phyloP scores from a whole-genome alignment of 2,797 vertebrate species.

The Clarias pachynema region DNA sequence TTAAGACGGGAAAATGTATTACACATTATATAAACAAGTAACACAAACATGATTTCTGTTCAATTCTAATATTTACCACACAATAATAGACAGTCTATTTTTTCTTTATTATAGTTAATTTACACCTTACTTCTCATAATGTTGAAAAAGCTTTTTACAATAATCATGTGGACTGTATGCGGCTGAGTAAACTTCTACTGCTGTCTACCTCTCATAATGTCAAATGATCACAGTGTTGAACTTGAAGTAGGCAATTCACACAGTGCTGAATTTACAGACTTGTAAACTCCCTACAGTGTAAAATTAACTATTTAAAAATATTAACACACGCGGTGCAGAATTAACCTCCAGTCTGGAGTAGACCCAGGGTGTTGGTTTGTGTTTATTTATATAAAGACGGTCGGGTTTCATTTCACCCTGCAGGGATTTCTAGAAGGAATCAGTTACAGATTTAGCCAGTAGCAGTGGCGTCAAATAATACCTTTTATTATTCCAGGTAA shows the following conservation, averaged over 20 bases:
- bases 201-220: not conserved
- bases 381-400: not conserved
- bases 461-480: constrained; percentile 14
- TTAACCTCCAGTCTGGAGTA: not conserved
- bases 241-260: not conserved
- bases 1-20: not conserved
- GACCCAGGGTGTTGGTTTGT: not conserved
- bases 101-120: not conserved
- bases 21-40: not conserved
- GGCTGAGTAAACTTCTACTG: not conserved
- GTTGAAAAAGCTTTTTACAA: not conserved
- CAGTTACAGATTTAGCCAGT: not conserved
- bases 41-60: not conserved
- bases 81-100: not conserved
- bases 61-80: not conserved
- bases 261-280: not conserved
- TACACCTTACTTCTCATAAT: not conserved
- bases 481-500: constrained; percentile 6
- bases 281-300: not conserved
- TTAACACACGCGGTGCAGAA: not conserved
- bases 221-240: not conserved
- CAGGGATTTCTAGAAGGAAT: not conserved
- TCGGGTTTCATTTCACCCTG: constrained; percentile 3
- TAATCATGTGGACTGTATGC: not conserved
- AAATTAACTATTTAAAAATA: not conserved